Conservation (phyloP, 2,888 invertebrate genomes). For the Phrixothrix hirtus region DNA sequence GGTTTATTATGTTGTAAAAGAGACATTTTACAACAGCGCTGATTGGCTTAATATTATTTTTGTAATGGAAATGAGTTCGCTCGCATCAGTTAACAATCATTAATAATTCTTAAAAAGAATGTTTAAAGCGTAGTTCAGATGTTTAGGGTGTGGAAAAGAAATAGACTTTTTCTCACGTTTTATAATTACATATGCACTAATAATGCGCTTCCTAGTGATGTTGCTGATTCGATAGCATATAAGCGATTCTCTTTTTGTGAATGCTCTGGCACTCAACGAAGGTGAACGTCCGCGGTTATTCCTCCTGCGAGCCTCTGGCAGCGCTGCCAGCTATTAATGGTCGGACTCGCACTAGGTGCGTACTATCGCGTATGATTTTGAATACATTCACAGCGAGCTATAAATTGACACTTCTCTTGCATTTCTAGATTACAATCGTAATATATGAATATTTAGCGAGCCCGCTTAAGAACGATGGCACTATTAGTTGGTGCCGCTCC, state of each 20-base stretch:
- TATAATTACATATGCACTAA: constrained; percentile 50
- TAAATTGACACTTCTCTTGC: constrained; percentile 4
- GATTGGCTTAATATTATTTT: no score
- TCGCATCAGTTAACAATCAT: no score
- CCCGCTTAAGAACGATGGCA: constrained; percentile 2
- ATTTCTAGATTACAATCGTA: constrained; percentile 9
- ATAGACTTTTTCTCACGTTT: constrained; percentile 46
- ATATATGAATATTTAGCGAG: constrained; percentile 13
- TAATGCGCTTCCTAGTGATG: constrained; percentile 52
- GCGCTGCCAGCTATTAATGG: constrained; percentile 44
- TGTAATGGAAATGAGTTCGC: no score
- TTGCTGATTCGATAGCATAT: constrained; percentile 47
- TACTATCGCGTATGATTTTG: constrained; percentile 20
- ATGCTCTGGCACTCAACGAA: constrained; percentile 48
- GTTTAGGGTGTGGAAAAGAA: no score
- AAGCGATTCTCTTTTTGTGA: constrained; percentile 47
- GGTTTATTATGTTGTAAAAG: no score
- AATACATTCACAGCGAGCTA: constrained; percentile 9
- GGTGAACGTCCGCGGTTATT: constrained; percentile 55
- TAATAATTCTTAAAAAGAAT: no score
- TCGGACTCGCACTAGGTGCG: constrained; percentile 32
- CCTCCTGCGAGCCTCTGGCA: constrained; percentile 47
- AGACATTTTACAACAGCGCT: no score
- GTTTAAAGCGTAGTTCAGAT: no score
- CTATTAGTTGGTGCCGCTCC: constrained; percentile 9